Evolutionary conservation across 2,888 invertebrate genomes (phyloP), one percentile per base, ranked within the genome.

Genomic region (Acronicta leporina): DNA sequence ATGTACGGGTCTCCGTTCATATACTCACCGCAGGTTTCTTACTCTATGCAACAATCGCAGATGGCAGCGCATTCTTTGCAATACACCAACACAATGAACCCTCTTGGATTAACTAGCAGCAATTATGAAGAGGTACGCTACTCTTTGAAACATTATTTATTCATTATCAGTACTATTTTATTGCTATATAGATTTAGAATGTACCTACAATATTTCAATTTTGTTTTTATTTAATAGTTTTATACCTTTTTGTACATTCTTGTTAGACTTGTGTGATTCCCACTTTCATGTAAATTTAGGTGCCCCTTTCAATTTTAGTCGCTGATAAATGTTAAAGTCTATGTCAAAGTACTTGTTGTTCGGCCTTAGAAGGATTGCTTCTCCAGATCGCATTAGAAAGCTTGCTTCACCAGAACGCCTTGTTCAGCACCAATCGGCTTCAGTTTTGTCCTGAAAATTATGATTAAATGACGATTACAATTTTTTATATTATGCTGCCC

Each of bases 1-100:
- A 62, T 91, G 52, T 89, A 90, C 61, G 89, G 95, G 1, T 81
- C 95, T 0, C 95, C 96, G 0, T 94, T 96, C 77, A 92, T 97
- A 88, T 97, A 96, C 80, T 94, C 96, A 16, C 95, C 82, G 0
- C 87, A 80, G 63, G 42, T 82, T 25, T 10, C 81, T 0, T 83
- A 80, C 42, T 70, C 81, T 0, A 41, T 82, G 60, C 86, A 75
- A 11, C 84, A 81, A 20, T 63, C 68, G 1, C 61, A 76, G 9
- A 47, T 80, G 46, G 52, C 80, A 55, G 20, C 71, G 0, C 84
- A 79, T 5, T 20, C 43, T 8, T 30, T 46, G 46, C 77, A 77
- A n/a, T 77, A 65, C 46, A 62, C 60, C 14, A 75, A 67, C 25
- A 43, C 63, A 0, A 54, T 76, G 14, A 73, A 79, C 51, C 72